These are phyloP conservation scores for Sinopyrophorus schimmeli DNA, from an alignment of 2,888 invertebrate genomes.

Conservation along the genomic window DNA sequence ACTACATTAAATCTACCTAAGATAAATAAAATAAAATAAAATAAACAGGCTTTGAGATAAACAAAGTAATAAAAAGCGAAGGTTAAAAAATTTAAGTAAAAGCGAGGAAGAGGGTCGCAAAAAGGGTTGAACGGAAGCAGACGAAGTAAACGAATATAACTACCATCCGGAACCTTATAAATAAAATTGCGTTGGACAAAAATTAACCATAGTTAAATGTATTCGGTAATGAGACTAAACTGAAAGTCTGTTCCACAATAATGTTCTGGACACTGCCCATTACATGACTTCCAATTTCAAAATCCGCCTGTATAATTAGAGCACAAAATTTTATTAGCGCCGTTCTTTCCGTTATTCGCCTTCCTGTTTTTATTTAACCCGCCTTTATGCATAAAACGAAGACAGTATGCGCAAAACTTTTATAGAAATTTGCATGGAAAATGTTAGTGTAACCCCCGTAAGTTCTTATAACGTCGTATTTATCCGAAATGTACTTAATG, in stretches of 20 bases:
- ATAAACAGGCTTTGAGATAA: too few relatives aligned
- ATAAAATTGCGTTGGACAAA: slow-evolving; percentile 54
- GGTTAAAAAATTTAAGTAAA: too few relatives aligned
- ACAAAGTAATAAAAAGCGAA: too few relatives aligned
- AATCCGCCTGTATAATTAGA: slow-evolving; percentile 49
- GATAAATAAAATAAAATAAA: too few relatives aligned
- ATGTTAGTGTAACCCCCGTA: slow-evolving; percentile 30
- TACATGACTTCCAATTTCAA: slow-evolving; percentile 53
- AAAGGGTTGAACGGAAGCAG: slow-evolving; percentile 30
- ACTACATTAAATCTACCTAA: too few relatives aligned
- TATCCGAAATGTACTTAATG: slow-evolving; percentile 40
- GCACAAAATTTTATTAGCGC: slow-evolving; percentile 38
- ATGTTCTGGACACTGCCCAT: slow-evolving; percentile 45
- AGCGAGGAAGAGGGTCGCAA: slow-evolving; percentile 17
- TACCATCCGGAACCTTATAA: slow-evolving; percentile 46
- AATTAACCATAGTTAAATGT: slow-evolving; percentile 52
- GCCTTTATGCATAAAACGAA: slow-evolving; percentile 21
- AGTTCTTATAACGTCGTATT: slow-evolving; percentile 41
- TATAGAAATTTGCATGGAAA: slow-evolving; percentile 26
- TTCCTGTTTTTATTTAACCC: slow-evolving; percentile 22
- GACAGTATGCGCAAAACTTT: slow-evolving; percentile 18
- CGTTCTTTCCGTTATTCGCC: slow-evolving; percentile 33
- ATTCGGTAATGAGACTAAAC: slow-evolving; percentile 52
- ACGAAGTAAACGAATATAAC: slow-evolving; percentile 32
- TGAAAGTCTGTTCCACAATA: slow-evolving; percentile 49